These are phyloP conservation scores for Rhopalosiphum nymphaeae DNA, from an alignment of 2,888 invertebrate species.

Conservation along the genomic window DNA sequence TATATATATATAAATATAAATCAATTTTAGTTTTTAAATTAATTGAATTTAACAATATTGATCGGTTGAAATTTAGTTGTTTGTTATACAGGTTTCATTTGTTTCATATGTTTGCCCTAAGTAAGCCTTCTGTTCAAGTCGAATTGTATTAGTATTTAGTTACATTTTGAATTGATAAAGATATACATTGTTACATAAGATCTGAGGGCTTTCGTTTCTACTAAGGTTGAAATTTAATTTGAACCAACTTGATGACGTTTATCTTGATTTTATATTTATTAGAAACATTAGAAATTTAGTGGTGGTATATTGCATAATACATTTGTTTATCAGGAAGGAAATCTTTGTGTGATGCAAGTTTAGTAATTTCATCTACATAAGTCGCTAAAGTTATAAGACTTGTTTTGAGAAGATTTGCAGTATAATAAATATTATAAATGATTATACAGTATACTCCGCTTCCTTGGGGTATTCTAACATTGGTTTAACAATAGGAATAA, in stretches of 20 bases:
- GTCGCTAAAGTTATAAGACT: background rate
- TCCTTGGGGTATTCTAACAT: background rate
- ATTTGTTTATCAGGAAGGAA: background rate
- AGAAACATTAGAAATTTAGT: background rate
- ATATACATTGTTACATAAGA: background rate
- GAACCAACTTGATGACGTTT: background rate
- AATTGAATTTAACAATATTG: background rate
- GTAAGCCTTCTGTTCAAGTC: background rate
- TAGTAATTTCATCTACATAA: background rate
- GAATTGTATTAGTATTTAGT: background rate
- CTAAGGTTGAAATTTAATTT: background rate
- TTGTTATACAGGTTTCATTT: background rate
- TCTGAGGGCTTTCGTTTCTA: background rate
- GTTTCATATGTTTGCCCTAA: background rate
- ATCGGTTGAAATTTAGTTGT: background rate
- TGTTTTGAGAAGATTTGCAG: background rate
- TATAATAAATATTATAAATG: background rate
- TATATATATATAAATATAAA: no score
- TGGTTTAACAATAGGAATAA: background rate
- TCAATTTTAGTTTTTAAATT: no score
- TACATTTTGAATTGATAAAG: background rate
- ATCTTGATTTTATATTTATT: background rate
- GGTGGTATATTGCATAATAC: no score
- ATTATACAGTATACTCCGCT: background rate
- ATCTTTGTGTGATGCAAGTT: background rate